These are phyloP conservation scores for Nannospalax galili DNA, from an alignment of 2,113 vertebrate species.

Conservation along the genomic window DNA sequence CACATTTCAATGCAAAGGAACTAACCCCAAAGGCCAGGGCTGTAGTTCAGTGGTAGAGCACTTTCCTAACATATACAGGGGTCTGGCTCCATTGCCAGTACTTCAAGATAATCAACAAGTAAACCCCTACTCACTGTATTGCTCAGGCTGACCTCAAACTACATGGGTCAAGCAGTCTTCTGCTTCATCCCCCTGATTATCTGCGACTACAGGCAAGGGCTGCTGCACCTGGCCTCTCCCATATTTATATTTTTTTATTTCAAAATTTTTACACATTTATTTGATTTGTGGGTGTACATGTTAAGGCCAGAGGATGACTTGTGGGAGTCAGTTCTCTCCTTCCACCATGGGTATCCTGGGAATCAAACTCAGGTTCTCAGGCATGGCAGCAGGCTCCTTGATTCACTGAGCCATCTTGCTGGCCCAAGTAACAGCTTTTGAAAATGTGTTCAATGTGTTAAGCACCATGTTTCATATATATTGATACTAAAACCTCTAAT, in stretches of 20 bases:
- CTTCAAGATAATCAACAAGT: not conserved
- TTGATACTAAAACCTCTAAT: slow-evolving; percentile 6
- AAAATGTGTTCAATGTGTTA: not conserved
- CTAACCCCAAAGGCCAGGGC: not conserved
- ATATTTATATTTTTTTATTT: not conserved
- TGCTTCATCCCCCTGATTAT: not conserved
- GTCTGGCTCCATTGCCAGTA: not conserved
- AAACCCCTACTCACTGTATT: not conserved
- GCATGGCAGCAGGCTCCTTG: not conserved
- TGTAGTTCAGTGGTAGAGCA: not conserved
- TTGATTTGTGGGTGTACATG: not conserved
- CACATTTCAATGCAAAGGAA: slow-evolving; percentile 17
- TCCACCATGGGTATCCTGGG: not conserved
- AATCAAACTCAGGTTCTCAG: no score
- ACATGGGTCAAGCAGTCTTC: not conserved
- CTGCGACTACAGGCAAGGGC: not conserved
- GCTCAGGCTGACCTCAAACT: not conserved
- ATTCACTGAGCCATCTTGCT: not conserved
- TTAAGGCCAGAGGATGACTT: not conserved
- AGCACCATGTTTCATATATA: not conserved
- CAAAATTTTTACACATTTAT: not conserved
- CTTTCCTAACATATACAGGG: not conserved
- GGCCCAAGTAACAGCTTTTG: not conserved
- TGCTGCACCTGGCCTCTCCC: not conserved
- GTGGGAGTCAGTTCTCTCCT: not conserved